Evolutionary conservation across 2,113 vertebrate genomes (phyloP), one percentile per base, ranked within the genome.

Genomic region (Eclectus roratus): DNA sequence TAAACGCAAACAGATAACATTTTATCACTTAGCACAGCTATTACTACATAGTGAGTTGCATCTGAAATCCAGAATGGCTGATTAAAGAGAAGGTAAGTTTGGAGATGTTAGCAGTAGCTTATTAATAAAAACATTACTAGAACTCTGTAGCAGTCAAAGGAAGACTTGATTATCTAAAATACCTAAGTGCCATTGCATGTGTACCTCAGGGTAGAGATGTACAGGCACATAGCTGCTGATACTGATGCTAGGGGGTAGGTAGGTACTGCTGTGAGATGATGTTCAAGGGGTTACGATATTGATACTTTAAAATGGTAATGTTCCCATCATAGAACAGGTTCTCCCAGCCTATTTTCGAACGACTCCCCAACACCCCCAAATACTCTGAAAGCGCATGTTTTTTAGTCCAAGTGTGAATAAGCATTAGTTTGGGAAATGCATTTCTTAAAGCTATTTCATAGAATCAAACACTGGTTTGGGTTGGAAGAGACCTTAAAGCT

Each of bases 1-100:
- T 74, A 94, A 96, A 88, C 83, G 93, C 72, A 93, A 93, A 88
- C 14, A 88, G 96, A 89, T 91, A 81, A 53, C 37, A 29, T 24
- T 82, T 27, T 90, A 78, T 91, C 82, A 13, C 12, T 7, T 0
- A 1, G 12, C 44, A 25, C 68, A 94, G 49, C 63, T 78, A 35
- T 88, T 93, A 78, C 66, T 43, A 11, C 60, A 37, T 63, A 80
- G 78, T 0, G 10, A 80, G 68, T 43, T 85, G 46, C 53, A 60
- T 91, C 84, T 73, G 44, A 85, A 93, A 88, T 77, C 49, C 50
- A 41, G 46, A 89, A 41, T 4, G 14, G 6, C 66, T 83, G 91
- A 88, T 93, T 14, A 72, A 72, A 85, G 58, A 28, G 71, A 39
- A 56, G 78, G 50, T 91, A 85, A 87, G 5, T 20, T 84, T 37